Conservation (phyloP, 2,113 vertebrate species). For the Onychostruthus taczanowskii region DNA sequence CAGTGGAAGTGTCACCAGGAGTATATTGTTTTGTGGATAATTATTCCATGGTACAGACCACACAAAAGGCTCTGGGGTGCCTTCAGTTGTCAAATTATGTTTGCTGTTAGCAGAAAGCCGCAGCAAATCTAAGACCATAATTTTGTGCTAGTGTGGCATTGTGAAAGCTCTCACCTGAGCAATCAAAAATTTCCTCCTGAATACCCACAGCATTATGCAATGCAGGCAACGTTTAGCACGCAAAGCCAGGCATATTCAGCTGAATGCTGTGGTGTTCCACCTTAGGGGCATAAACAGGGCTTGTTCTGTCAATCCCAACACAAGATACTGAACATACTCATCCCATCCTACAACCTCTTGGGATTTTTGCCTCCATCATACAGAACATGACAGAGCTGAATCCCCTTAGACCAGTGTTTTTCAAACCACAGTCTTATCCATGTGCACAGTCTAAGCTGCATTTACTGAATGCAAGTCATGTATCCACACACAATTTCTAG, state of each 20-base stretch:
- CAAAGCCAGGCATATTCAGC: neutral
- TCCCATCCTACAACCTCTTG: neutral
- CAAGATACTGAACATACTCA: neutral
- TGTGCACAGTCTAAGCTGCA: neutral
- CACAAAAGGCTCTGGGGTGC: neutral
- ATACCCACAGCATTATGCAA: neutral
- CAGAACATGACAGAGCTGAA: neutral
- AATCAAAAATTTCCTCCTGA: neutral
- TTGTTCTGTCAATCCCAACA: neutral
- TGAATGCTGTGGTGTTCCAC: neutral
- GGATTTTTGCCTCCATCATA: neutral
- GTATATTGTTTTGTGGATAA: neutral
- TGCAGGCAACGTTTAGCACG: neutral
- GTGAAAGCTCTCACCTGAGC: neutral
- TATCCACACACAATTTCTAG: neutral
- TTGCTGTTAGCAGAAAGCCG: neutral
- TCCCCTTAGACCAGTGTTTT: neutral
- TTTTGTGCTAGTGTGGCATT: fast-evolving
- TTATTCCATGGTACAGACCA: neutral
- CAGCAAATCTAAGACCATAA: neutral
- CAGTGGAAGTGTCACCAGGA: neutral
- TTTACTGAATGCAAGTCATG: neutral
- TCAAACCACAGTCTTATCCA: neutral
- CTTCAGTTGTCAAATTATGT: neutral
- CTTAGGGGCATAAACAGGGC: neutral